Conservation (phyloP, 2,888 invertebrate species). For the Formica aserva region DNA sequence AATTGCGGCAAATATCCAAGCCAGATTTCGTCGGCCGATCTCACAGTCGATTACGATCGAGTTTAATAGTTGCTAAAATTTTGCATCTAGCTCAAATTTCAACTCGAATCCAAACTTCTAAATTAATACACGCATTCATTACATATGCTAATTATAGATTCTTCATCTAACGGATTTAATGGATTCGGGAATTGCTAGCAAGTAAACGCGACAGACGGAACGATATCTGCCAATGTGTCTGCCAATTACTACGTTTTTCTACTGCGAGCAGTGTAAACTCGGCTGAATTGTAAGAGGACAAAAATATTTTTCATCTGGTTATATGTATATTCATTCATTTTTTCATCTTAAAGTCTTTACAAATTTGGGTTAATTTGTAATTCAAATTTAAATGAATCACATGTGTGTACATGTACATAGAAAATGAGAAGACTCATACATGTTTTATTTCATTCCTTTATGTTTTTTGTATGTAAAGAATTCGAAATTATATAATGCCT, state of each 20-base stretch:
- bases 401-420: not conserved
- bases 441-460: not conserved
- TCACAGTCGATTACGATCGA: not conserved
- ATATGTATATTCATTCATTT: not conserved
- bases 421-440: not conserved
- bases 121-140: not conserved
- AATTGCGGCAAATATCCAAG: not conserved
- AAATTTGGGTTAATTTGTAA: not conserved
- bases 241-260: slow-evolving; percentile 11
- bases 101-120: not conserved
- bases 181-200: not conserved
- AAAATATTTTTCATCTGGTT: not conserved
- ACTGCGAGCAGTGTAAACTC: not conserved
- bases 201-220: not conserved
- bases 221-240: not conserved
- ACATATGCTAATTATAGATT: not conserved
- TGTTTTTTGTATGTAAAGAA: not conserved
- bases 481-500: not conserved
- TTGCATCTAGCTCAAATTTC: not conserved
- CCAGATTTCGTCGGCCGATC: not conserved
- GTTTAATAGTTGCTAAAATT: not conserved
- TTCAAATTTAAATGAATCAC: not conserved
- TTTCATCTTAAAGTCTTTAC: not conserved
- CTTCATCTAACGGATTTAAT: not conserved
- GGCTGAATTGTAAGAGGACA: not conserved